Base-by-base conservation (phyloP, 2,797 vertebrate genomes). In the Serranus cabrilla region DNA sequence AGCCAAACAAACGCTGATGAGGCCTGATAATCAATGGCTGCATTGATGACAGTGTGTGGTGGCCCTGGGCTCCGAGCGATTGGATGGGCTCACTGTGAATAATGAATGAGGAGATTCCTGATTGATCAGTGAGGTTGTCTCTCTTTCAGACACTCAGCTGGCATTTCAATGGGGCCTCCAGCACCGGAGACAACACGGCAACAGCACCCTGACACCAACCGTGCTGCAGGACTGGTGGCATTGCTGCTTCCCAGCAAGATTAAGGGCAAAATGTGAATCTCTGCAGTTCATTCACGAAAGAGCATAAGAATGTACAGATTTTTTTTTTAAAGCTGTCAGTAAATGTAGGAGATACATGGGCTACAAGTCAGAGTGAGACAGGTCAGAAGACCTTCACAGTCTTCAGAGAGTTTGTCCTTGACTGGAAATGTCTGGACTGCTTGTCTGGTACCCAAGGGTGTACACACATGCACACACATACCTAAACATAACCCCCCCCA, bases 1-100 rank as follows among this genome's bases (percentile, higher is more conserved):
- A 93, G 90, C 87, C 92, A 92, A 94, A 93, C 92, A 93, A 93
- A 93, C 81, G 89, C 91, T 91, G 93, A 94, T 93, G 91, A 93
- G 90, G 89, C 88, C 87, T 91, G 85, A 92, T 94, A 94, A 95
- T 94, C 94, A 92, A 94, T 94, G 85, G 56, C 52, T 31, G 87
- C 93, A 93, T 93, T 93, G 93, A 94, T 94, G 91, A 92, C 87
- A 87, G 86, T 71, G 80, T 79, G 89, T 23, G 89, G 92, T 87
- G 90, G 93, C 92, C 93, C 85, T 85, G 88, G 92, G 94, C 92
- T 81, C 81, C 75, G 27, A 90, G 91, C 89, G 74, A 91, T 91
- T 91, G 93, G 91, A 91, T 75, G 84, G 77, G 82, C 86, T 92
- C 71, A 69, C 80, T 58, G 90, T 94, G 92, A 94, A 94, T 94